Conservation (phyloP, 2,113 vertebrate genomes). For the Malurus elegans region DNA sequence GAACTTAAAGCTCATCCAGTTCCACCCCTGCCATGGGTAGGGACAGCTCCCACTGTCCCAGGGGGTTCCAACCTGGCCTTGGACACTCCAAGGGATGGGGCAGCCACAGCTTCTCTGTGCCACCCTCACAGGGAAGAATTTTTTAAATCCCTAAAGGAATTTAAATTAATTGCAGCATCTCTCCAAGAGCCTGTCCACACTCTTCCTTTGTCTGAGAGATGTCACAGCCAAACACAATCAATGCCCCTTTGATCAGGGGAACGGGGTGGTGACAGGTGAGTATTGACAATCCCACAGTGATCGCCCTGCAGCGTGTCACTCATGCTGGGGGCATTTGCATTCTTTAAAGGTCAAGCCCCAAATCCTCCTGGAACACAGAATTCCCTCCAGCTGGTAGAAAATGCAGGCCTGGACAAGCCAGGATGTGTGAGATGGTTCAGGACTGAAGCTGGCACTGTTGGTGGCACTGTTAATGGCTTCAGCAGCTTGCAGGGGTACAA, state of each 20-base stretch:
- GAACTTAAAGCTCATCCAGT: background rate
- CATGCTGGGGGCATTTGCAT: conserved; percentile 78
- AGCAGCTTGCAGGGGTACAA: background rate
- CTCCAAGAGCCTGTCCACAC: background rate
- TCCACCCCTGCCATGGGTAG: background rate
- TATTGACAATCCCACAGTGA: conserved; percentile 87
- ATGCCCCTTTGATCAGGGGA: conserved; percentile 83
- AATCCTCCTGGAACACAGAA: conserved; percentile 39
- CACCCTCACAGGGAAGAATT: background rate
- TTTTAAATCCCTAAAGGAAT: background rate
- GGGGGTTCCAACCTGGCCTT: background rate
- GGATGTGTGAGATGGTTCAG: background rate
- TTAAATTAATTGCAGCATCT: too few relatives aligned
- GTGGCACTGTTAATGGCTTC: background rate
- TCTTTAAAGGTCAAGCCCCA: conserved; percentile 86
- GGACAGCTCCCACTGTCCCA: background rate
- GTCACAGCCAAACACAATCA: conserved; percentile 73
- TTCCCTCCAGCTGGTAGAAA: conserved; percentile 24
- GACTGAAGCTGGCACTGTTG: background rate
- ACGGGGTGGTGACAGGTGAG: conserved; percentile 80
- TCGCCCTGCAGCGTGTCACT: conserved; percentile 76
- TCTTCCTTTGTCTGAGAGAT: conserved; percentile 58
- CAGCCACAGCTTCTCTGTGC: background rate
- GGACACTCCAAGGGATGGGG: background rate
- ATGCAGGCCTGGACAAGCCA: background rate